Evolutionary conservation across 2,888 invertebrate genomes (phyloP), one percentile per base, ranked within the genome.

Genomic region (Scaptomyza tumidula): DNA sequence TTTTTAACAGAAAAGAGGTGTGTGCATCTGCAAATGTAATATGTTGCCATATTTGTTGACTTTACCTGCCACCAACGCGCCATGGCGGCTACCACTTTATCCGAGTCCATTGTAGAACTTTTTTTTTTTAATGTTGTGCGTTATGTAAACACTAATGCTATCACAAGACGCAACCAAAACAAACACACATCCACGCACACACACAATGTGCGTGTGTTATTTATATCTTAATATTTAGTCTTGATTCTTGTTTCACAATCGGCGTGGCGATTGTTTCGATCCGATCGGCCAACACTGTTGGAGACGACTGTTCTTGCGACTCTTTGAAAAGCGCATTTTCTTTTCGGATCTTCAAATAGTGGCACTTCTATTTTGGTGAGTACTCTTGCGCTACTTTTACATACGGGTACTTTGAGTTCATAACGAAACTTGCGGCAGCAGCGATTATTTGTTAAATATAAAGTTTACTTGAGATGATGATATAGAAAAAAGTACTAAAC

Each of bases 11-110:
- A 19, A 19, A 19, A 19, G 53, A 74, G 75, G 78, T 43, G 62
- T 75, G 70, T 68, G 39, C 54, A 13, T 43, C 27, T 45, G 57
- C 5, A 29, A 29, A 7, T 24, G 2, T 14, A 37, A n/a, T 14
- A 24, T 46, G 6, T 43, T 46, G 50, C 16, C 31, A 44, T 45
- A 41, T 58, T 43, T 50, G n/a, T 13, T n/a, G 16, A 27, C 67
- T 75, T 91, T 91, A 92, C 92, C 92, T 92, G 92, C 92, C 92
- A 92, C 92, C 92, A 92, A 55, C 92, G 92, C 56, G 92, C 92
- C 92, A 92, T 92, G 33, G 92, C 92, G 68, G 90, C 89, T 29
- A 92, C 91, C 56, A 92, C 91, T 86, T 92, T 92, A 48, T 92
- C 92, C 31, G 92, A 90, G 85, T 92, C 92, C 92, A 92, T 91